Evolutionary conservation across 2,113 vertebrate species (phyloP).

Genomic region (Petrocephalus zakoni): DNA sequence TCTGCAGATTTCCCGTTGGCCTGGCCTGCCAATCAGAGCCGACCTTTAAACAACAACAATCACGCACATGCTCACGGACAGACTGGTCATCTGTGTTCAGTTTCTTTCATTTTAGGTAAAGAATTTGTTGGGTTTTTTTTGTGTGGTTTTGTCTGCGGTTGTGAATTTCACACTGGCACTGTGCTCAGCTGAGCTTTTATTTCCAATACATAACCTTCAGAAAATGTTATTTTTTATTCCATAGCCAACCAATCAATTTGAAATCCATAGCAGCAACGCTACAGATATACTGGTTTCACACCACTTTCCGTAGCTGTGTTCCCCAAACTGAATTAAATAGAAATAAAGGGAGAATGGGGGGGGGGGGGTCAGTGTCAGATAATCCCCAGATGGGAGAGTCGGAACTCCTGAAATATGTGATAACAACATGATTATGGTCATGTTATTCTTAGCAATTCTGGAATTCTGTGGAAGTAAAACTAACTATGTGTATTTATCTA

Average conservation of each 20-base stretch:
- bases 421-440: not conserved
- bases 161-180: not conserved
- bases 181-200: not conserved
- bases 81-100: not conserved
- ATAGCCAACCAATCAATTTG: not conserved
- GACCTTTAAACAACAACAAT: not conserved
- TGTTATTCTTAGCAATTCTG: not conserved
- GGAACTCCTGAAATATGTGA: not conserved
- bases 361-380: not conserved
- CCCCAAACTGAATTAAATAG: not conserved
- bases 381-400: not conserved
- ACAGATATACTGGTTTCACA: not conserved
- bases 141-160: not conserved
- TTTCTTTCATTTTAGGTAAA: not conserved
- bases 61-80: not conserved
- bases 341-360: not conserved
- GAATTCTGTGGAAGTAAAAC: not conserved
- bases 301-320: not conserved
- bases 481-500: not conserved
- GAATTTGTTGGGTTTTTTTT: not conserved
- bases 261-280: not conserved
- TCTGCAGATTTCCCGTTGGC: not conserved
- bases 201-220: not conserved
- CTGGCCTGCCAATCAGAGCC: not conserved
- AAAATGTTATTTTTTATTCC: not conserved